A percentile compares a stretch with the other conserved stretches of the same genome.
Conservation (phyloP, 2,888 invertebrate genomes). For the Mystacides longicornis region DNA sequence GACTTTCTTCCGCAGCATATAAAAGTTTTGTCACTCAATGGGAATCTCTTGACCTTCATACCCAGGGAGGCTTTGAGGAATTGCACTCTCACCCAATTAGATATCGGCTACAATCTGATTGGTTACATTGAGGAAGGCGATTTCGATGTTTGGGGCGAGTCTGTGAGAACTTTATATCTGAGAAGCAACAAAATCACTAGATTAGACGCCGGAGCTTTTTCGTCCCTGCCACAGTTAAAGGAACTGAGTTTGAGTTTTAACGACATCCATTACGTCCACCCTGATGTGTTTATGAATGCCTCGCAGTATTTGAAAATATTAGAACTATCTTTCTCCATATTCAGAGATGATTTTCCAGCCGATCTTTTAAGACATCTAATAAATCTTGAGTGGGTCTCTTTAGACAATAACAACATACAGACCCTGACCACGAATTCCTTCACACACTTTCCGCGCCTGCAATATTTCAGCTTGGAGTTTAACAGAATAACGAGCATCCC, state of each 20-base stretch:
- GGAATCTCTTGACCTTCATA: conserved; percentile 68
- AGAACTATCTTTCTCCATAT: conserved; percentile 79
- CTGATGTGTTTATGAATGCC: conserved; percentile 71
- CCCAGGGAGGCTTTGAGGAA: conserved; percentile 61
- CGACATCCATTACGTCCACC: conserved; percentile 73
- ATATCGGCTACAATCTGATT: conserved; percentile 83
- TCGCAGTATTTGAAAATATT: conserved; percentile 70
- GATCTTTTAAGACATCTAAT: conserved; percentile 66
- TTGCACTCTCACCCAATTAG: conserved; percentile 74
- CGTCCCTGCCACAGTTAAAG: conserved; percentile 65
- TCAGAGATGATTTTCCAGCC: conserved; percentile 70
- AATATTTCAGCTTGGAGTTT: conserved; percentile 79
- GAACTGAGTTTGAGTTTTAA: conserved; percentile 91
- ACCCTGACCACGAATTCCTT: conserved; percentile 64
- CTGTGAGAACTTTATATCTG: conserved; percentile 71
- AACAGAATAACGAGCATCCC: conserved; percentile 71
- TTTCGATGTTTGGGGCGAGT: conserved; percentile 70
- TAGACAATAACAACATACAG: conserved; percentile 83
- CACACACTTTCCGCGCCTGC: conserved; percentile 58
- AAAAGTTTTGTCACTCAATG: conserved; percentile 71
- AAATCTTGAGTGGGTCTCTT: conserved; percentile 72
- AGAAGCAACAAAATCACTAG: conserved; percentile 77
- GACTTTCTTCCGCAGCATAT: conserved; percentile 60
- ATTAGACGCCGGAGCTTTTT: conserved; percentile 63
- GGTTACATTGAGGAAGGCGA: conserved; percentile 68